A percentile compares a stretch with the other conserved stretches of the same genome.
phyloP scores from a whole-genome alignment of 2,888 invertebrate species.

The Tipula lateralis region DNA sequence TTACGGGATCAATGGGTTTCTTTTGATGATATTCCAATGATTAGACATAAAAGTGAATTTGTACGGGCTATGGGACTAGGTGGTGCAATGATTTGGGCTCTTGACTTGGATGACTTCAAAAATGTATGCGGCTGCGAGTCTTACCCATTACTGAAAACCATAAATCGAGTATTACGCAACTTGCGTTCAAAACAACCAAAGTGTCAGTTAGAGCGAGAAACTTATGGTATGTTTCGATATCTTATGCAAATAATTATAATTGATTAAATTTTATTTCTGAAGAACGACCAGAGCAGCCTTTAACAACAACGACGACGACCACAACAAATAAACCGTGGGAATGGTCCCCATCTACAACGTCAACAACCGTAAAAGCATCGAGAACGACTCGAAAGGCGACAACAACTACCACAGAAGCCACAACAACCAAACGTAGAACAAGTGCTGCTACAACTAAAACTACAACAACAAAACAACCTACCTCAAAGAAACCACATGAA shows the following conservation, averaged over 20 bases:
- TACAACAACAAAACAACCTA: neutral
- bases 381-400: constrained; percentile 35
- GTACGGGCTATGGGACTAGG: constrained; percentile 73
- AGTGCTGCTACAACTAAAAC: neutral
- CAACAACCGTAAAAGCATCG: constrained; percentile 29
- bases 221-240: constrained; percentile 46
- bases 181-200: constrained; percentile 61
- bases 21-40: constrained; percentile 82
- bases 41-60: constrained; percentile 76
- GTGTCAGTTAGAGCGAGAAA: constrained; percentile 53
- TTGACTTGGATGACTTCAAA: constrained; percentile 82
- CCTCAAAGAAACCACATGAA: neutral
- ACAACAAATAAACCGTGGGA: constrained; percentile 30
- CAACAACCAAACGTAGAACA: constrained; percentile 32
- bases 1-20: constrained; percentile 87
- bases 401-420: constrained; percentile 36
- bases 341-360: constrained; percentile 31
- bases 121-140: constrained; percentile 76
- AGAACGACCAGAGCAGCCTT: constrained; percentile 30
- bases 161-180: constrained; percentile 72
- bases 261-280: neutral
- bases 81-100: constrained; percentile 86
- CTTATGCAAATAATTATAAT: neutral
- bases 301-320: constrained; percentile 34
- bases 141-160: constrained; percentile 72